Evolutionary conservation across 2,888 invertebrate species (phyloP).

Genomic region (Cloeon dipterum): DNA sequence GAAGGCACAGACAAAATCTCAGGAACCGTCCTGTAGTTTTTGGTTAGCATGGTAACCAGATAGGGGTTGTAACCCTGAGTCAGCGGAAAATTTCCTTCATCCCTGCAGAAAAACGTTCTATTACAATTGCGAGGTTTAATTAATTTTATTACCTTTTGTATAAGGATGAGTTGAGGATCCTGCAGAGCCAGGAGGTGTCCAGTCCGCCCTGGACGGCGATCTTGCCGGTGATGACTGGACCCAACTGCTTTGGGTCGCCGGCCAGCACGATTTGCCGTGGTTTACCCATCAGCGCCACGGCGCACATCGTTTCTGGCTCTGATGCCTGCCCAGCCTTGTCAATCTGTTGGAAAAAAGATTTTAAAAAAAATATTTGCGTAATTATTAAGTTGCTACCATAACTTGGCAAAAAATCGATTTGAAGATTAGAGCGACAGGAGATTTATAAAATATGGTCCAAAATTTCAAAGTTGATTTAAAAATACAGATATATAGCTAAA

Average conservation of each 20-base stretch:
- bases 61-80: constrained; percentile 54
- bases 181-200: constrained; percentile 40
- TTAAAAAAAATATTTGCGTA: too few species aligned
- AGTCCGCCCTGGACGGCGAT: constrained; percentile 41
- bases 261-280: constrained; percentile 23
- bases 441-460: too few species aligned
- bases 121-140: too few species aligned
- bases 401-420: too few species aligned
- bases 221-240: constrained; percentile 51
- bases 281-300: constrained; percentile 12
- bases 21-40: constrained; percentile 65
- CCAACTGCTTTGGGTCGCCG: constrained; percentile 77
- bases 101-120: neutral
- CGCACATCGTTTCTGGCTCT: constrained; percentile 67
- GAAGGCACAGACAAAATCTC: constrained; percentile 55
- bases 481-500: too few species aligned
- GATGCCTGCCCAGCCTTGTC: constrained; percentile 89
- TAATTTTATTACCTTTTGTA: neutral
- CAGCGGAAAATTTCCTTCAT: constrained; percentile 23
- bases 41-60: constrained; percentile 59
- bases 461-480: too few species aligned
- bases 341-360: too few species aligned
- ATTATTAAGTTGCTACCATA: too few species aligned
- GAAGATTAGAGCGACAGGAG: too few species aligned
- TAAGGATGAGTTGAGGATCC: constrained; percentile 14